Base-by-base conservation (phyloP, 1,140 invertebrate genomes). In the Saccostrea echinata region DNA sequence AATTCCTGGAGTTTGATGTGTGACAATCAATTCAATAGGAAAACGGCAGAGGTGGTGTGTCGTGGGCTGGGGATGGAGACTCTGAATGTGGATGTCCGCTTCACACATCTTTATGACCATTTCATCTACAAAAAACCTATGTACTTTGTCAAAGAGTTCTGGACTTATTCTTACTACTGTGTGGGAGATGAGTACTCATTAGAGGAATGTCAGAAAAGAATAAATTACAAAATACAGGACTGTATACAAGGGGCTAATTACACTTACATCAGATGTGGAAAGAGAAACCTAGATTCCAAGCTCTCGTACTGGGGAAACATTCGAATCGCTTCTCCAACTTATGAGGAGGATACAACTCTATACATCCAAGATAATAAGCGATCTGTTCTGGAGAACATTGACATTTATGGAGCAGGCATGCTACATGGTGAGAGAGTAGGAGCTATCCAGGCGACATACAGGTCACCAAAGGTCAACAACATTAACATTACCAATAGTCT, bases 1-100 rank as follows among this genome's bases (percentile, higher is more conserved):
- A 95, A 98, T 13, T 98, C 99, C 94, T 99, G 98, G 98, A 97
- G 99, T 61, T 98, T 99, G 0, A 97, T 99, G 93, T 99, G 99
- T 95, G 99, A 99, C 95, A 96, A 96, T 82, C 96, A 98, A 86
- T 99, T 99, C 93, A 99, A 94, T 90, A 93, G 95, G 33, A 93
- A 93, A 76, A 94, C 93, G 51, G 94, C 92, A 12, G 93, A 94
- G 85, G 95, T 99, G 0, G 98, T 99, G 0, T 99, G 99, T 93
- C 96, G 97, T 30, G 97, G 99, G 93, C 94, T 99, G n/a, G 98
- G 98, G 24, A 97, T 97, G 91, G 97, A 98, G 94, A 96, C 97
- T 0, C 96, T 99, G 21, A 98, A 99, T 94, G 97, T 98, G 1
- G 92, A 93, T 89, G 95, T 96, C 3, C 91, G 91, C 84, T 94